Percentiles rank a stretch among this genome's conserved stretches.
These are phyloP conservation scores for Sorex fumeus DNA, from an alignment of 2,113 vertebrate genomes.

Conservation along the genomic window DNA sequence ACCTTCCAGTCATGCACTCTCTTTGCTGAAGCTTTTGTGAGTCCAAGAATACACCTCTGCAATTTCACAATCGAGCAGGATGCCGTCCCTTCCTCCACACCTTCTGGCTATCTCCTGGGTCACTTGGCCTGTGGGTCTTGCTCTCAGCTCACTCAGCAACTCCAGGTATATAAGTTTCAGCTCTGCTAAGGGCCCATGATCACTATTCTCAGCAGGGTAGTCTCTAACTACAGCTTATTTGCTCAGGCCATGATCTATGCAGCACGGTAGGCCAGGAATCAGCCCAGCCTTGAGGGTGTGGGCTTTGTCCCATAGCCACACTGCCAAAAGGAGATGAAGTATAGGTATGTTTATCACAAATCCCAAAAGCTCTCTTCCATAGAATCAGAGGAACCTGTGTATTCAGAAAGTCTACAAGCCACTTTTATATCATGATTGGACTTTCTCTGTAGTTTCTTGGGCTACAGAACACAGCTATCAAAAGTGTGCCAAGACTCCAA, in stretches of 20 bases:
- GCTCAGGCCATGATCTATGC: not conserved
- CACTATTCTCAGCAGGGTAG: not conserved
- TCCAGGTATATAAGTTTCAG: not conserved
- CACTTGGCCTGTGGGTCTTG: not conserved
- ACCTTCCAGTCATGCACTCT: not conserved
- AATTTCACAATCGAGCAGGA: not conserved
- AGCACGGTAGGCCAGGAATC: not conserved
- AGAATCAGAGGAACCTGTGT: not conserved
- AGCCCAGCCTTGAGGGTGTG: not conserved
- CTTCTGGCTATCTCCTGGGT: not conserved
- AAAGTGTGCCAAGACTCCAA: not conserved
- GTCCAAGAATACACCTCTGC: not conserved
- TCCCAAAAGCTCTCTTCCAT: not conserved
- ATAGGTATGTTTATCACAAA: not conserved
- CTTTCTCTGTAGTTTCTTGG: not conserved
- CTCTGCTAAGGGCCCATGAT: not conserved
- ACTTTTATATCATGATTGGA: not conserved
- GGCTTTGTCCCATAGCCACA: not conserved
- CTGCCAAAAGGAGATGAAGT: not conserved
- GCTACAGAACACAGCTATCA: not conserved
- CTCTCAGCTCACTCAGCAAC: not conserved
- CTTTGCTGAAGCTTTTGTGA: not conserved
- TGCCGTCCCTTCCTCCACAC: not conserved
- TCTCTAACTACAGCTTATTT: not conserved
- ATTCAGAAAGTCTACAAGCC: not conserved